Percentiles rank a stretch among this genome's conserved stretches.
phyloP scores from a whole-genome alignment of 2,113 vertebrate species.

The Ranitomeya imitator region DNA sequence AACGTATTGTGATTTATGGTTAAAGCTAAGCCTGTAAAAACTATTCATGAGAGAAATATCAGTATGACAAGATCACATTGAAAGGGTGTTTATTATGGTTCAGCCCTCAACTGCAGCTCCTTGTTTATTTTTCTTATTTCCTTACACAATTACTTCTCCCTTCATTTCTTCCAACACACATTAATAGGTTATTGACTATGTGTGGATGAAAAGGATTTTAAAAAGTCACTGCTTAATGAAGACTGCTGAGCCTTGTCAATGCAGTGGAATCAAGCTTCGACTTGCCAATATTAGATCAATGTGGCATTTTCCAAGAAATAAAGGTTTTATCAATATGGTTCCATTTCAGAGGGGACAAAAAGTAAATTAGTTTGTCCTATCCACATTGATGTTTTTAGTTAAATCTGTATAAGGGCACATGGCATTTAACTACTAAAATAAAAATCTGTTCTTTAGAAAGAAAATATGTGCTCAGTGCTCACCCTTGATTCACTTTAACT shows the following conservation, averaged over 20 bases:
- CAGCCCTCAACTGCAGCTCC: background rate
- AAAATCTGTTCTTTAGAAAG: background rate
- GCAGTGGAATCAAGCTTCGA: slow-evolving; percentile 38
- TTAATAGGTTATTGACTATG: slow-evolving; percentile 77
- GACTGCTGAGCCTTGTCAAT: slow-evolving; percentile 65
- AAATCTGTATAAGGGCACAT: background rate
- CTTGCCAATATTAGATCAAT: slow-evolving; percentile 66
- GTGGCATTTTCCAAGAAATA: slow-evolving; percentile 69
- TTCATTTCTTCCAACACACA: slow-evolving; percentile 51
- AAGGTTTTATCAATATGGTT: slow-evolving; percentile 69
- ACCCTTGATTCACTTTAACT: background rate
- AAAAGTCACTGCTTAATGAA: slow-evolving; percentile 68
- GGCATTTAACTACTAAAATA: background rate
- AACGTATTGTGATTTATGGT: slow-evolving; percentile 13
- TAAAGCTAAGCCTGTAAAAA: slow-evolving; percentile 8
- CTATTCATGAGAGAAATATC: slow-evolving; percentile 26
- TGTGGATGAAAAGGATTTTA: slow-evolving; percentile 69
- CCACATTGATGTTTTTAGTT: slow-evolving; percentile 3
- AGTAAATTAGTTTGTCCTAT: slow-evolving; percentile 48
- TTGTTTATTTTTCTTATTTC: slow-evolving; percentile 44
- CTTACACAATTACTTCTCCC: slow-evolving; percentile 60
- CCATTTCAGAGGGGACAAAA: slow-evolving; percentile 64
- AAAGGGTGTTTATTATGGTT: background rate
- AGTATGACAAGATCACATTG: slow-evolving; percentile 13
- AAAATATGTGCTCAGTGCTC: background rate